Percentiles rank a stretch among this genome's conserved stretches.
Evolutionary conservation across 2,888 invertebrate genomes (phyloP).

Genomic region (Archaeoteleia sp.): DNA sequence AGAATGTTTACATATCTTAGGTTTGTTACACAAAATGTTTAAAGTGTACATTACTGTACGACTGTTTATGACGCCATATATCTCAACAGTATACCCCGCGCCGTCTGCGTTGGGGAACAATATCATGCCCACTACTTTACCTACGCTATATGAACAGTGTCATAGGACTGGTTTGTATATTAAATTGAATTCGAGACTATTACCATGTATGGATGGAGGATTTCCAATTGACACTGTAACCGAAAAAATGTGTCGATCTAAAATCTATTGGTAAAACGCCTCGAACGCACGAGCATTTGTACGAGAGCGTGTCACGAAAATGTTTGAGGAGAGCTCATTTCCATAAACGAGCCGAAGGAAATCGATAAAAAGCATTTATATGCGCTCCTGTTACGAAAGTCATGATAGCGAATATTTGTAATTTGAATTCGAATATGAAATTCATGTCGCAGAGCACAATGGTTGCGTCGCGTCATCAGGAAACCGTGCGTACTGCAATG

Average conservation of each 20-base stretch:
- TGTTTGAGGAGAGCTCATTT: conserved; percentile 26
- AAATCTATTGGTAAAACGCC: conserved; percentile 41
- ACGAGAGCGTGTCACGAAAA: conserved; percentile 32
- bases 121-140: too few species aligned
- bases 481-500: conserved; percentile 22
- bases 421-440: conserved; percentile 46
- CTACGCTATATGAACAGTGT: too few species aligned
- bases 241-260: conserved; percentile 26
- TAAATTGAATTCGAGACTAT: conserved; percentile 52
- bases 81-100: too few species aligned
- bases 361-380: conserved; percentile 49
- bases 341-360: conserved; percentile 42
- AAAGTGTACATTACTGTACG: too few species aligned
- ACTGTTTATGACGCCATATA: too few species aligned
- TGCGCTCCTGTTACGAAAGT: conserved; percentile 43
- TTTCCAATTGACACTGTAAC: conserved; percentile 37
- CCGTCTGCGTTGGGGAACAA: too few species aligned
- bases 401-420: conserved; percentile 51
- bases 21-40: too few species aligned
- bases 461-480: conserved; percentile 24
- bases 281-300: conserved; percentile 17
- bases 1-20: too few species aligned
- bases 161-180: too few species aligned
- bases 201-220: conserved; percentile 28
- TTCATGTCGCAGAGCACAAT: conserved; percentile 27